phyloP scores from a whole-genome alignment of 2,113 vertebrate species.

The Syngnathoides biaculeatus region DNA sequence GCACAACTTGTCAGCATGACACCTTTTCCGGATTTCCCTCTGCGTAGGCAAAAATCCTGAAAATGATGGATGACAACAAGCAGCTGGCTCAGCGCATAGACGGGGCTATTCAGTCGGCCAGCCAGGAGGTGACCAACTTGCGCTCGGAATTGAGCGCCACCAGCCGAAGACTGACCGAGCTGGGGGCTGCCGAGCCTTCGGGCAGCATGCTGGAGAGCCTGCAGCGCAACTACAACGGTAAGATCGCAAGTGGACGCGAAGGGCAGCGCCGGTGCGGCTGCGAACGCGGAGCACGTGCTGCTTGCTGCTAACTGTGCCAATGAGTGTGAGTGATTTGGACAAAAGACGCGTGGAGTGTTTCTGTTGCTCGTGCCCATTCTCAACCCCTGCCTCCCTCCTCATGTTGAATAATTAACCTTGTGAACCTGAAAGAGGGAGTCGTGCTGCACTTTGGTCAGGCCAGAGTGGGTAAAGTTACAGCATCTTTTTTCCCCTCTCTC shows the following conservation, averaged over 20 bases:
- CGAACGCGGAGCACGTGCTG: slow-evolving; percentile 1
- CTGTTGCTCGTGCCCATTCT: slow-evolving; percentile 38
- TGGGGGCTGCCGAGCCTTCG: slow-evolving; percentile 71
- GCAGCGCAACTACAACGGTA: slow-evolving; percentile 74
- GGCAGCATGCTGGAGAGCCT: slow-evolving; percentile 74
- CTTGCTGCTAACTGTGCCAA: slow-evolving; percentile 5
- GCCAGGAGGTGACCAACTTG: slow-evolving; percentile 89
- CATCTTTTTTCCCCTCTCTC: slow-evolving; percentile 53
- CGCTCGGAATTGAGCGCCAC: slow-evolving; percentile 87
- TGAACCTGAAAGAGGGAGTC: slow-evolving; percentile 49
- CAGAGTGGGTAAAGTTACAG: slow-evolving; percentile 61
- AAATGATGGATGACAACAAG: slow-evolving; percentile 95
- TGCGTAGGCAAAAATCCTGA: slow-evolving; percentile 86
- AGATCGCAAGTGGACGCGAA: slow-evolving; percentile 23
- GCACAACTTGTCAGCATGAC: slow-evolving; percentile 78
- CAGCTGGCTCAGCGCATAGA: slow-evolving; percentile 87
- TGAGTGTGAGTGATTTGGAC: slow-evolving; percentile 13
- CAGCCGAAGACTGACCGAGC: slow-evolving; percentile 83
- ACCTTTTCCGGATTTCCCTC: slow-evolving; percentile 74
- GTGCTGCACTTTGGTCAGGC: slow-evolving; percentile 46
- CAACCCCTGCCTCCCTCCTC: slow-evolving; percentile 28
- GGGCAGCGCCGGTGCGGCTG: slow-evolving; percentile 10
- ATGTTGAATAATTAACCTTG: slow-evolving; percentile 67
- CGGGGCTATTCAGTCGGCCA: slow-evolving; percentile 88
- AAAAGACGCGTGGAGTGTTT: slow-evolving; percentile 30